These are phyloP conservation scores for Arothron firmamentum DNA, from an alignment of 2,113 vertebrate species.

Conservation along the genomic window DNA sequence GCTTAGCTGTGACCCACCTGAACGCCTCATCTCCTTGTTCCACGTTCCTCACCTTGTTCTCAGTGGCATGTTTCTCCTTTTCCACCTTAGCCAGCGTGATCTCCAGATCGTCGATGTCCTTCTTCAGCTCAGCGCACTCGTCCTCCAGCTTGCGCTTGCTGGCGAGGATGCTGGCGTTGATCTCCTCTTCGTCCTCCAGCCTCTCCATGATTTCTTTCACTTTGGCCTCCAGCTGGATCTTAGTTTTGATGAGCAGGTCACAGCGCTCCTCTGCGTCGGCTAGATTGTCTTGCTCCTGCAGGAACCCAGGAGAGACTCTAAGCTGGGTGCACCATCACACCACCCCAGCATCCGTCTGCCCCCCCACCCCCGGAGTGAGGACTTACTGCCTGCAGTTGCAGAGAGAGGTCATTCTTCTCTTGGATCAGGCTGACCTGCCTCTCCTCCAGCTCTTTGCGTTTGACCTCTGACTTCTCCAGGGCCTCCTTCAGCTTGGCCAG, in stretches of 20 bases:
- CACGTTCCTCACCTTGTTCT: constrained; percentile 83
- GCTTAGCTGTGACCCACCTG: not conserved
- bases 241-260: constrained; percentile 90
- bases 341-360: not conserved
- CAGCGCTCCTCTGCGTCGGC: constrained; percentile 90
- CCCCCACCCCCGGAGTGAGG: not conserved
- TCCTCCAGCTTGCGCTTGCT: constrained; percentile 91
- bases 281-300: constrained; percentile 91
- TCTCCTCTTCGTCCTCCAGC: constrained; percentile 91
- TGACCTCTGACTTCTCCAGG: constrained; percentile 84
- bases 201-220: constrained; percentile 86
- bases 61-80: constrained; percentile 92
- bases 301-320: not conserved
- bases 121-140: constrained; percentile 89
- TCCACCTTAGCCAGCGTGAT: constrained; percentile 90
- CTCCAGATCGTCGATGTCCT: constrained; percentile 92
- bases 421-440: constrained; percentile 87
- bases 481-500: constrained; percentile 84
- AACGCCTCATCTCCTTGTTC: not conserved
- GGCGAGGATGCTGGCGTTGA: constrained; percentile 79
- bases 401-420: constrained; percentile 89
- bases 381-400: constrained; percentile 92
- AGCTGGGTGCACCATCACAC: not conserved
- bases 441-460: constrained; percentile 90
- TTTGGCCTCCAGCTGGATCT: constrained; percentile 90